A percentile compares a stretch with the other conserved stretches of the same genome.
Evolutionary conservation across 2,888 invertebrate genomes (phyloP).

Genomic region (Drosophila sordidapex): DNA sequence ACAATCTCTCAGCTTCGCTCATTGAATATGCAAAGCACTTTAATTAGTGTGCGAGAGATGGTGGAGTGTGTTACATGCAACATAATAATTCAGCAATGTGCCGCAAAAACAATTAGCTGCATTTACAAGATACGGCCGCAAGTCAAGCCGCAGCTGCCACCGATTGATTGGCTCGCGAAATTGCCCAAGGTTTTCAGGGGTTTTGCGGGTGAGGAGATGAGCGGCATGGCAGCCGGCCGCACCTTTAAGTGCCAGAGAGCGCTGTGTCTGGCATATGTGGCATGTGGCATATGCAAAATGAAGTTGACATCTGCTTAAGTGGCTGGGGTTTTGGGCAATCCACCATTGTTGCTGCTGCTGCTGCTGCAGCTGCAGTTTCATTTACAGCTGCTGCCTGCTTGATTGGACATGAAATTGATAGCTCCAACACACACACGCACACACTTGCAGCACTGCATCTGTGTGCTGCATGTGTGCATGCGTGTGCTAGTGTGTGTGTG

Average conservation of each 20-base stretch:
- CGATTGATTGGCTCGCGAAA: slow-evolving; percentile 45
- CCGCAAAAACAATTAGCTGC: slow-evolving; percentile 76
- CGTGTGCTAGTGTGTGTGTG: slow-evolving; percentile 27
- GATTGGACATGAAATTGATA: slow-evolving; percentile 84
- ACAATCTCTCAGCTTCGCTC: slow-evolving; percentile 23
- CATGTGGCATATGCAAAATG: slow-evolving; percentile 76
- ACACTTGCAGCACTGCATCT: slow-evolving; percentile 19
- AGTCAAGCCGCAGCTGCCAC: slow-evolving; percentile 62
- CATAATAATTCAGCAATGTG: slow-evolving; percentile 69
- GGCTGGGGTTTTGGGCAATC: slow-evolving; percentile 72
- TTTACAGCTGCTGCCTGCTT: slow-evolving; percentile 74
- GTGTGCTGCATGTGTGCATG: slow-evolving; percentile 30
- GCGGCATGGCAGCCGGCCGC: slow-evolving; percentile 4
- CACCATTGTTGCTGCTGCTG: slow-evolving; percentile 44
- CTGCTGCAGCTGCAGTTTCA: slow-evolving; percentile 51
- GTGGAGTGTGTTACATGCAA: slow-evolving; percentile 16
- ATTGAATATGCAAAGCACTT: slow-evolving; percentile 77
- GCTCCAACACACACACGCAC: slow-evolving; percentile 52
- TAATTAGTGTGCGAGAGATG: slow-evolving; percentile 58
- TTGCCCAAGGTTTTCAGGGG: slow-evolving; percentile 2
- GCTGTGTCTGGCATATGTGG: slow-evolving; percentile 34
- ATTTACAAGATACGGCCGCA: slow-evolving; percentile 46
- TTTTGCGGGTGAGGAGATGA: not conserved
- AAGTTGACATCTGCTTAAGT: slow-evolving; percentile 82
- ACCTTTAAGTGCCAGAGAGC: slow-evolving; percentile 48